A percentile compares a stretch with the other conserved stretches of the same genome.
Conservation (phyloP, 2,888 invertebrate genomes). For the Mythimna vitellina region DNA sequence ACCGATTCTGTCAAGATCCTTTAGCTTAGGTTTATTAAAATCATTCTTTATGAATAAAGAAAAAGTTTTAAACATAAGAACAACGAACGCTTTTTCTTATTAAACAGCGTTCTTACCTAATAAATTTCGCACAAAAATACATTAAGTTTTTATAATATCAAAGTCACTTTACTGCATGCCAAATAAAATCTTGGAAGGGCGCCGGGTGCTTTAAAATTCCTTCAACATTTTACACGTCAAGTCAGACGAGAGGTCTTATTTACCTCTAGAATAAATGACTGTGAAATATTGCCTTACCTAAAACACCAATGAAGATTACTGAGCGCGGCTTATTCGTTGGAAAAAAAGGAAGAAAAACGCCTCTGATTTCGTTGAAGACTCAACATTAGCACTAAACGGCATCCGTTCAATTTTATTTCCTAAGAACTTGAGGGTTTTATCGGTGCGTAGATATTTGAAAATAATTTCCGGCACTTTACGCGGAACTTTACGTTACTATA, state of each 20-base stretch:
- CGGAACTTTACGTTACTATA: slow-evolving; percentile 63
- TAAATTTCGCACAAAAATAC: slow-evolving; percentile 18
- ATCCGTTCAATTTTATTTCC: slow-evolving; percentile 70
- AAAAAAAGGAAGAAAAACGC: slow-evolving; percentile 59
- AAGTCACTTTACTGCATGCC: slow-evolving; percentile 38
- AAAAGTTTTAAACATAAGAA: background rate
- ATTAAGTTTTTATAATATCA: slow-evolving; percentile 40
- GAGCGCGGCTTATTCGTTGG: slow-evolving; percentile 54
- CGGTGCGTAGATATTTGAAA: slow-evolving; percentile 46
- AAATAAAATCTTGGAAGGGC: slow-evolving; percentile 52
- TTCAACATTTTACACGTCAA: slow-evolving; percentile 56
- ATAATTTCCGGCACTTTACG: slow-evolving; percentile 68
- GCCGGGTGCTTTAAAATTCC: slow-evolving; percentile 55
- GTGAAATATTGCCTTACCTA: slow-evolving; percentile 65
- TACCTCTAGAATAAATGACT: slow-evolving; percentile 67
- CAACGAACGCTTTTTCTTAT: background rate
- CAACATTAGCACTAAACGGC: slow-evolving; percentile 65
- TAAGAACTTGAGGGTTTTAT: slow-evolving; percentile 62
- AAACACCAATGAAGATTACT: slow-evolving; percentile 63
- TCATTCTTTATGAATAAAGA: background rate
- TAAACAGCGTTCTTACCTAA: background rate
- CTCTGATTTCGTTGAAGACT: slow-evolving; percentile 59
- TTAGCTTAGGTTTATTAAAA: background rate
- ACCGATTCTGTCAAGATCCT: too few relatives aligned
- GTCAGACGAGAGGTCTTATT: slow-evolving; percentile 59